phyloP scores from a whole-genome alignment of 2,888 invertebrate genomes.

The Lepidochrysops patricia region DNA sequence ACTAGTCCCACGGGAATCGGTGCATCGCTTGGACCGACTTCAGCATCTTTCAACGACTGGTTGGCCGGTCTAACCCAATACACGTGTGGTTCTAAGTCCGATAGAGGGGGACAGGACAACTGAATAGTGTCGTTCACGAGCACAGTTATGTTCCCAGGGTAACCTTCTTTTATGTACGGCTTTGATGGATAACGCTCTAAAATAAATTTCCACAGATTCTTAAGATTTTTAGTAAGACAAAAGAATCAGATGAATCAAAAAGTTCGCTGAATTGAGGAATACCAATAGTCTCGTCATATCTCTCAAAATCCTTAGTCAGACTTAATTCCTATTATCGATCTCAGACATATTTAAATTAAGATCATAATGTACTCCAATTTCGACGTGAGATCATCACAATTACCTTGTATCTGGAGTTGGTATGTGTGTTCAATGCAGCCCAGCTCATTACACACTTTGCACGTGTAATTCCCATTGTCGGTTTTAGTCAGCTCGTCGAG shows the following conservation, averaged over 20 bases:
- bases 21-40: constrained; percentile 58
- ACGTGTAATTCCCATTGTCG: constrained; percentile 92
- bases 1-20: constrained; percentile 49
- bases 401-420: constrained; percentile 80
- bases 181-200: constrained; percentile 88
- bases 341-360: constrained; percentile 2
- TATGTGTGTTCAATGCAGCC: constrained; percentile 86
- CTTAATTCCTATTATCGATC: too few species aligned
- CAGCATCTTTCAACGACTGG: constrained; percentile 46
- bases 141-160: constrained; percentile 87
- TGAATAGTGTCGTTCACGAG: constrained; percentile 80
- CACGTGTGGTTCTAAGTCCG: constrained; percentile 88
- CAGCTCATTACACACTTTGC: constrained; percentile 86
- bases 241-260: neutral
- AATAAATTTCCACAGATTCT: constrained; percentile 28
- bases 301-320: neutral
- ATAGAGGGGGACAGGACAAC: constrained; percentile 86
- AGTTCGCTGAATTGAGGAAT: neutral
- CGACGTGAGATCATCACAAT: constrained; percentile 1
- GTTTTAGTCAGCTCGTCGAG: constrained; percentile 87
- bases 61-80: constrained; percentile 81
- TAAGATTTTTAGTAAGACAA: neutral
- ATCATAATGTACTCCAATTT: neutral
- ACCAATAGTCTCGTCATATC: neutral
- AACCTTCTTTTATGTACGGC: constrained; percentile 87